Conservation (phyloP, 1,140 invertebrate genomes). For the Linepithema humile region DNA sequence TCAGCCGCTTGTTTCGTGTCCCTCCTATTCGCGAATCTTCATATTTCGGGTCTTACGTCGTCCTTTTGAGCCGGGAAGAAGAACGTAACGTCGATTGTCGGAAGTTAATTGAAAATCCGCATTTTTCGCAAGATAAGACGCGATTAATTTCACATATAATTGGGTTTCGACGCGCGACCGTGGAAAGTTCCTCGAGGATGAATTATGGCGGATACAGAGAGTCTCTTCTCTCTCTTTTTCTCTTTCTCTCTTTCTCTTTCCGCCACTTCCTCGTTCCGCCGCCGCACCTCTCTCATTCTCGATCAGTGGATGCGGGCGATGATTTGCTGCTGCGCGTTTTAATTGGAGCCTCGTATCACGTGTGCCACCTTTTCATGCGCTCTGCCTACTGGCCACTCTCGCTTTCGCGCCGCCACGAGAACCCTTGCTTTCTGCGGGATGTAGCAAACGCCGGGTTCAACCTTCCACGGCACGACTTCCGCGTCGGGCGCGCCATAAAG, state of each 20-base stretch:
- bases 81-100: not conserved
- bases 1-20: not conserved
- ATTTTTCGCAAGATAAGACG: slow-evolving; percentile 4
- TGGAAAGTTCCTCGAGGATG: slow-evolving; percentile 47
- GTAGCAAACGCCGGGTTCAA: slow-evolving; percentile 29
- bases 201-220: slow-evolving; percentile 18
- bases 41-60: not conserved
- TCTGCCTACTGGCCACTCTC: slow-evolving; percentile 50
- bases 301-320: slow-evolving; percentile 53
- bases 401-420: slow-evolving; percentile 46
- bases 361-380: slow-evolving; percentile 48
- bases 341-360: slow-evolving; percentile 54
- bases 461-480: slow-evolving; percentile 45
- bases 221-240: not conserved
- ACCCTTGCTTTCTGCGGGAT: slow-evolving; percentile 7
- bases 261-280: not conserved
- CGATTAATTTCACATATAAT: slow-evolving; percentile 48
- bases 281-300: not conserved
- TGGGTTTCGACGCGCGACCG: slow-evolving; percentile 23
- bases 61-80: not conserved
- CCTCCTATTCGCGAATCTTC: not conserved
- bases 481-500: slow-evolving; percentile 32
- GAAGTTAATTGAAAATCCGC: slow-evolving; percentile 26
- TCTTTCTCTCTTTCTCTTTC: not conserved
- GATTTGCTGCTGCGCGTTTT: slow-evolving; percentile 63